These are phyloP conservation scores for Macrosteles quadrilineatus DNA, from an alignment of 1,140 invertebrate genomes.

Conservation along the genomic window DNA sequence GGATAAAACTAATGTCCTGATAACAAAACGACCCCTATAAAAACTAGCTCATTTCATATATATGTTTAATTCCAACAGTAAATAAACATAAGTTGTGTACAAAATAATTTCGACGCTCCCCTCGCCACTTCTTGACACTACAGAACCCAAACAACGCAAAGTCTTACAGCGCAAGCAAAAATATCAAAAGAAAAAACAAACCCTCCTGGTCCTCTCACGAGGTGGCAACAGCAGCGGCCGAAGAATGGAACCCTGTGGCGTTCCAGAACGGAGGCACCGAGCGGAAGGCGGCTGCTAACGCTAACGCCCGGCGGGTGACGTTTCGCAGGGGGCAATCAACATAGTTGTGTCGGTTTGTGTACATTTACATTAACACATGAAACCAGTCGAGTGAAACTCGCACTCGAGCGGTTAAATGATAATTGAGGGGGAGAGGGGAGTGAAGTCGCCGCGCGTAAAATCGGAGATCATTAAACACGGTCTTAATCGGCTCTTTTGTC, in stretches of 20 bases:
- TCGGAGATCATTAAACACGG: conserved; percentile 10
- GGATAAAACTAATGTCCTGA: no score
- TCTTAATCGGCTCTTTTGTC: conserved; percentile 10
- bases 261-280: neutral
- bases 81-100: no score
- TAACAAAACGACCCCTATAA: no score
- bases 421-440: neutral
- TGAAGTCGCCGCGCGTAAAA: neutral
- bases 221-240: no score
- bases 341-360: conserved; percentile 16
- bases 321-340: neutral
- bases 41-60: no score
- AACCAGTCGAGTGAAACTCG: conserved; percentile 9
- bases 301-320: neutral
- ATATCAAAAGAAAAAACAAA: neutral
- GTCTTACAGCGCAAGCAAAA: no score
- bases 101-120: no score
- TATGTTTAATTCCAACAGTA: no score
- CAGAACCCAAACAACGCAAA: no score
- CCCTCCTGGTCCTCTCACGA: no score
- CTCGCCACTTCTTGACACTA: no score
- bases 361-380: conserved; percentile 8
- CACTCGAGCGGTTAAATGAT: conserved; percentile 13
- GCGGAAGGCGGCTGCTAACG: neutral
- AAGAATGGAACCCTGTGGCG: no score